These are phyloP conservation scores for Brenthis hecate DNA, from an alignment of 2,888 invertebrate genomes.

Conservation along the genomic window DNA sequence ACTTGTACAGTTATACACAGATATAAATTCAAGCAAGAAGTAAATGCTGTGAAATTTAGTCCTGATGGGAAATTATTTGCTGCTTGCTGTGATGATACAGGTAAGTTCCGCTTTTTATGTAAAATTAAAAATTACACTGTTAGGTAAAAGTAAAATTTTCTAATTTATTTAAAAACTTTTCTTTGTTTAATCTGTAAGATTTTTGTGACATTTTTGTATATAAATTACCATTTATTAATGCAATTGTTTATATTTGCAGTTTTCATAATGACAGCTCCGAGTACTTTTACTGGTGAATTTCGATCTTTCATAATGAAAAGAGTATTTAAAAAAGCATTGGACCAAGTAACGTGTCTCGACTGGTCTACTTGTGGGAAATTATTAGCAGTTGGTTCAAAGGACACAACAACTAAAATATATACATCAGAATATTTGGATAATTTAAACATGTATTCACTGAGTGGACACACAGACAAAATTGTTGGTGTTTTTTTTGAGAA, in stretches of 20 bases:
- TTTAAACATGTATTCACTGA: constrained; percentile 88
- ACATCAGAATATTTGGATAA: constrained; percentile 88
- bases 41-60: constrained; percentile 92
- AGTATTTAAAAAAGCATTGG: constrained; percentile 90
- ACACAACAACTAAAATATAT: constrained; percentile 93
- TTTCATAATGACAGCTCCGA: constrained; percentile 93
- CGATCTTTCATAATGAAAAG: constrained; percentile 94
- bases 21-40: constrained; percentile 90
- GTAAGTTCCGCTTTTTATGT: constrained; percentile 60
- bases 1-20: constrained; percentile 92
- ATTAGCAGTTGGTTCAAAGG: constrained; percentile 94
- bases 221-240: no score
- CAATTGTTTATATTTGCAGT: constrained; percentile 74
- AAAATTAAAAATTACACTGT: background rate
- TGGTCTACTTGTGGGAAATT: constrained; percentile 97
- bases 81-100: constrained; percentile 92
- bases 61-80: constrained; percentile 97
- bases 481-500: constrained; percentile 94
- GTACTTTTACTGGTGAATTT: constrained; percentile 89
- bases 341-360: constrained; percentile 92
- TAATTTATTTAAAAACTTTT: no score
- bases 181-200: background rate
- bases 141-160: no score
- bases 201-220: no score
- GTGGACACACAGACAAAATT: constrained; percentile 92